Conservation (phyloP, 1,140 invertebrate genomes). For the Plodia interpunctella region DNA sequence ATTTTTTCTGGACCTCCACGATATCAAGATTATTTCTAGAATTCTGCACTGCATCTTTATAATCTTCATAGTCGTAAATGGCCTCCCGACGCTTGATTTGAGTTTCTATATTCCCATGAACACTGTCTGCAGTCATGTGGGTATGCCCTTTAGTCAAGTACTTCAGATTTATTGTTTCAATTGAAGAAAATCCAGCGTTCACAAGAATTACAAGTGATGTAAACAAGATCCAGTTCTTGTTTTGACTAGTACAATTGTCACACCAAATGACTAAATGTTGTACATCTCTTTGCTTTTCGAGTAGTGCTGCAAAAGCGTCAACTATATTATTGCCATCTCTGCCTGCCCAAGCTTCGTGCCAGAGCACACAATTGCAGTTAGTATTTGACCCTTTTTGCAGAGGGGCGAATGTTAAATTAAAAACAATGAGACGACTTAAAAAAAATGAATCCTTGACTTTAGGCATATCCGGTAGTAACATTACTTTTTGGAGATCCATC, state of each 20-base stretch:
- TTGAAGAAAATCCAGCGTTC: too few relatives aligned
- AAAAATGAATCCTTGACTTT: neutral
- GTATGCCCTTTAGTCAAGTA: neutral
- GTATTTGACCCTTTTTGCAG: neutral
- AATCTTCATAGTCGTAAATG: neutral
- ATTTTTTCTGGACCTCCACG: neutral
- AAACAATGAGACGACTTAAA: neutral
- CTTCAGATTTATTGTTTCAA: neutral
- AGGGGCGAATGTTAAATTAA: neutral
- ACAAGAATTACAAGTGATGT: neutral
- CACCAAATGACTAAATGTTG: neutral
- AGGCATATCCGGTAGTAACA: neutral
- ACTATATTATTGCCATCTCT: neutral
- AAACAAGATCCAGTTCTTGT: neutral
- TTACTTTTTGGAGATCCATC: neutral
- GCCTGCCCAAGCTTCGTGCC: neutral
- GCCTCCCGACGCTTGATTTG: neutral
- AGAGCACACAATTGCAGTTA: neutral
- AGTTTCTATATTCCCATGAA: neutral
- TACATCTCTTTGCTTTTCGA: neutral
- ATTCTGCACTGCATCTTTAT: neutral
- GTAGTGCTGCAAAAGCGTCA: neutral
- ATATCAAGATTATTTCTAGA: neutral
- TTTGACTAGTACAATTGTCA: neutral
- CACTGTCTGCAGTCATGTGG: neutral